Conservation (phyloP, 1,140 invertebrate species). For the Hesperophylax magnus region DNA sequence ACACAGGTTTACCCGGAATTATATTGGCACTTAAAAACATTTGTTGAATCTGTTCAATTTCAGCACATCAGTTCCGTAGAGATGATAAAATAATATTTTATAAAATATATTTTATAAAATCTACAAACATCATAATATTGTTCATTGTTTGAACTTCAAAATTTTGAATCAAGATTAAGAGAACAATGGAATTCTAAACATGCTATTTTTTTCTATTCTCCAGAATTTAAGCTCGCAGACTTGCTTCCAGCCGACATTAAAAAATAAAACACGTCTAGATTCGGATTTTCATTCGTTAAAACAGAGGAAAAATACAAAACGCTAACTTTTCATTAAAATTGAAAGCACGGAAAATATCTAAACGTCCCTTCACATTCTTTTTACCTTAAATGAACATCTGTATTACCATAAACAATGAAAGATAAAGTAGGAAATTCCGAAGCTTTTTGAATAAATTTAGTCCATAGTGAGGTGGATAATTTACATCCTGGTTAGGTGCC, state of each 20-base stretch:
- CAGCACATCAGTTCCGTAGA: no score
- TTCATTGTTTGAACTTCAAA: no score
- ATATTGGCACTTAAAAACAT: no score
- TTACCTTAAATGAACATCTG: constrained; percentile 33
- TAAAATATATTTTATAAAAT: no score
- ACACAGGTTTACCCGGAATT: no score
- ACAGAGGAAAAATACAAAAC: constrained; percentile 6
- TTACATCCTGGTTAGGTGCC: background rate
- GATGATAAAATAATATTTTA: no score
- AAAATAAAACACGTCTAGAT: background rate
- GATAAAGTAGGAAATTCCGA: constrained; percentile 29
- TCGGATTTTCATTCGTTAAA: background rate
- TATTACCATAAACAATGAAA: constrained; percentile 35
- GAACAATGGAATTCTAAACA: no score
- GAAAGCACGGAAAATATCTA: constrained; percentile 31
- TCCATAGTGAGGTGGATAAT: constrained; percentile 11
- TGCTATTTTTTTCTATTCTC: no score
- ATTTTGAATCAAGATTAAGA: no score
- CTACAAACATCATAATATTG: no score
- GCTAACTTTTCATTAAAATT: constrained; percentile 27
- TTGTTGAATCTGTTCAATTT: no score
- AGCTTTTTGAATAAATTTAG: constrained; percentile 37
- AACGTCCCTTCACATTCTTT: constrained; percentile 22
- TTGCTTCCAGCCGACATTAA: background rate
- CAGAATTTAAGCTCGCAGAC: no score